Evolutionary conservation across 2,797 vertebrate species (phyloP).

Genomic region (Threskiornis aethiopicus): DNA sequence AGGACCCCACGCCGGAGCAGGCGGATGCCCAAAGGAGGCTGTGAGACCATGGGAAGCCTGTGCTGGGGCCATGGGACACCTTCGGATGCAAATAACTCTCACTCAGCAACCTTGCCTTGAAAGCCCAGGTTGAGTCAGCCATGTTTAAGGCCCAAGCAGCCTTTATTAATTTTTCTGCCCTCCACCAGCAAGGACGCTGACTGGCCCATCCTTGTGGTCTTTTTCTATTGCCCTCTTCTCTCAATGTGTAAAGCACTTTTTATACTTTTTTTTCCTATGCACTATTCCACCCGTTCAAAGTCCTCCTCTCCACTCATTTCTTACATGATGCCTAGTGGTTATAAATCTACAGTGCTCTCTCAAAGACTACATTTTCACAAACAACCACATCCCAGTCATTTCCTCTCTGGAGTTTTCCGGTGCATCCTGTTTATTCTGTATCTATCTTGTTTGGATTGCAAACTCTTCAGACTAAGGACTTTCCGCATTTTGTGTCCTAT

Average conservation of each 20-base stretch:
- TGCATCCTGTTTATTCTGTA: slow-evolving; percentile 37
- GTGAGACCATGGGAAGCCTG: too few relatives aligned
- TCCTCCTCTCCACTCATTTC: not conserved
- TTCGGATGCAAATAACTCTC: not conserved
- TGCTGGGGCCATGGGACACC: not conserved
- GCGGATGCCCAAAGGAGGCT: too few relatives aligned
- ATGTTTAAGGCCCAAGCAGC: not conserved
- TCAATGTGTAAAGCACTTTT: not conserved
- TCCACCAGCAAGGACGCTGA: not conserved
- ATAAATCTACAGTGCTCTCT: not conserved
- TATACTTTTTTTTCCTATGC: not conserved
- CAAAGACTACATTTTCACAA: not conserved
- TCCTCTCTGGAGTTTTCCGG: slow-evolving; percentile 5
- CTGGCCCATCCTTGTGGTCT: not conserved
- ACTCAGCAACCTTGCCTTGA: not conserved
- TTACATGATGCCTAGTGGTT: not conserved
- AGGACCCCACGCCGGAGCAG: too few relatives aligned
- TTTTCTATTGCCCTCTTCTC: not conserved
- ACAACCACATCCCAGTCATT: slow-evolving; percentile 22
- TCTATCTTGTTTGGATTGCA: slow-evolving; percentile 26
- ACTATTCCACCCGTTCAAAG: not conserved
- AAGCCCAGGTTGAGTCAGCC: not conserved
- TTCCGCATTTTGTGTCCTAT: not conserved
- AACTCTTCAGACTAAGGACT: slow-evolving; percentile 9
- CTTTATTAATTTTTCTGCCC: not conserved